phyloP scores from a whole-genome alignment of 1,140 invertebrate species.

The Teleopsis dalmanni region DNA sequence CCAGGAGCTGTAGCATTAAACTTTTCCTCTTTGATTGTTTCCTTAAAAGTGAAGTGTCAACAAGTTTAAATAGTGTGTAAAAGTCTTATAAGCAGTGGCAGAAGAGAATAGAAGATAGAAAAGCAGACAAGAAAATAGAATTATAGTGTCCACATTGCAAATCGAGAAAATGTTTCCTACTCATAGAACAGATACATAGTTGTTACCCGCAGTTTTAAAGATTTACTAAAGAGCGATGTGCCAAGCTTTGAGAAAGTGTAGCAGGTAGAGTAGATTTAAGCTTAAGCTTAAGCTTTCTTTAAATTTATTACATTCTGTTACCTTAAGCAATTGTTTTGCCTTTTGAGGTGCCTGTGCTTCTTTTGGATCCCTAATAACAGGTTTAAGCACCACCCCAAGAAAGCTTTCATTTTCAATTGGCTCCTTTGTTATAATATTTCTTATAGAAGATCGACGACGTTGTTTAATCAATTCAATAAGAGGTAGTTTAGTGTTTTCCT shows the following conservation, averaged over 20 bases:
- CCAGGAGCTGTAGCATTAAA: constrained; percentile 17
- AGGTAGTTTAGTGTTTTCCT: constrained; percentile 15
- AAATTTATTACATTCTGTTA: constrained; percentile 15
- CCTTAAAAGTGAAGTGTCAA: constrained; percentile 17
- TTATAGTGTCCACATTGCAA: background rate
- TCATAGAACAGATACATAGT: background rate
- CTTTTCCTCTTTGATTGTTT: constrained; percentile 20
- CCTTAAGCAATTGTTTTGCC: constrained; percentile 45
- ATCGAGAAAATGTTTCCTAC: background rate
- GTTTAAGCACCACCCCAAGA: constrained; percentile 54
- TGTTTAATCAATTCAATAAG: constrained; percentile 33
- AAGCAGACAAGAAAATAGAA: background rate
- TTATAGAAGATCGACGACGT: constrained; percentile 34
- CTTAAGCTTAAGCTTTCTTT: background rate
- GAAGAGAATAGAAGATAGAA: background rate
- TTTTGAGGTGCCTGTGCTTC: constrained; percentile 44
- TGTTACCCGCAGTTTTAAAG: background rate
- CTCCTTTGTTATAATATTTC: constrained; percentile 34
- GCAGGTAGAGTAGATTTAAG: background rate
- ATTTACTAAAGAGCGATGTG: background rate
- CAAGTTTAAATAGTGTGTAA: background rate
- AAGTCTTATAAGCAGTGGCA: background rate
- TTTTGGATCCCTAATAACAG: constrained; percentile 49
- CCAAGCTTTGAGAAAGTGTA: background rate
- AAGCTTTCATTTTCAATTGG: constrained; percentile 45